Conservation (phyloP, 2,888 invertebrate genomes). For the Strigamia transsilvanica region DNA sequence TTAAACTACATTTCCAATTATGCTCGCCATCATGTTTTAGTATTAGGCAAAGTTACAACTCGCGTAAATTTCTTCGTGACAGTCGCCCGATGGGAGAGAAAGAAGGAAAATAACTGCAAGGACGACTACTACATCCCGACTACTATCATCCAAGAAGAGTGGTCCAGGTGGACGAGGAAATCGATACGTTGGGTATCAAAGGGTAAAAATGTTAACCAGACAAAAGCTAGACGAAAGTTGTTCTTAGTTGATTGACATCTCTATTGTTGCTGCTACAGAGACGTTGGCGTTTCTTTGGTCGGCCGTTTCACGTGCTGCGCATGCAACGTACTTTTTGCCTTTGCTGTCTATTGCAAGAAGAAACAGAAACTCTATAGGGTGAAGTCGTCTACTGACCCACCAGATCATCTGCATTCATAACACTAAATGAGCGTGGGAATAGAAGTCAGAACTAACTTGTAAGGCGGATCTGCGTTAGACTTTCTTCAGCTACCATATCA, state of each 20-base stretch:
- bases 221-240: constrained; percentile 18
- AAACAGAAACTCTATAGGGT: not conserved
- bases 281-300: constrained; percentile 5
- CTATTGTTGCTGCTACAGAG: not conserved
- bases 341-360: not conserved
- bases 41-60: constrained; percentile 35
- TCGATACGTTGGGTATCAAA: not conserved
- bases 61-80: constrained; percentile 50
- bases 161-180: constrained; percentile 21
- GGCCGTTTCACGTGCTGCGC: not conserved
- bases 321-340: not conserved
- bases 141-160: not conserved
- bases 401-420: constrained; percentile 8
- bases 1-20: constrained; percentile 52
- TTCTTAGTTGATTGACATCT: not conserved
- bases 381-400: not conserved
- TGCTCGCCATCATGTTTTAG: constrained; percentile 50
- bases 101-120: constrained; percentile 14
- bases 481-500: not conserved
- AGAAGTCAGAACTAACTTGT: not conserved
- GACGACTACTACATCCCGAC: constrained; percentile 1
- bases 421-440: constrained; percentile 10
- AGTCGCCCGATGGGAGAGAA: constrained; percentile 6
- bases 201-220: not conserved
- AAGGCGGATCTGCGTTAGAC: not conserved